Base-by-base conservation (phyloP, 2,797 vertebrate genomes). In the Periophthalmus magnuspinnatus region DNA sequence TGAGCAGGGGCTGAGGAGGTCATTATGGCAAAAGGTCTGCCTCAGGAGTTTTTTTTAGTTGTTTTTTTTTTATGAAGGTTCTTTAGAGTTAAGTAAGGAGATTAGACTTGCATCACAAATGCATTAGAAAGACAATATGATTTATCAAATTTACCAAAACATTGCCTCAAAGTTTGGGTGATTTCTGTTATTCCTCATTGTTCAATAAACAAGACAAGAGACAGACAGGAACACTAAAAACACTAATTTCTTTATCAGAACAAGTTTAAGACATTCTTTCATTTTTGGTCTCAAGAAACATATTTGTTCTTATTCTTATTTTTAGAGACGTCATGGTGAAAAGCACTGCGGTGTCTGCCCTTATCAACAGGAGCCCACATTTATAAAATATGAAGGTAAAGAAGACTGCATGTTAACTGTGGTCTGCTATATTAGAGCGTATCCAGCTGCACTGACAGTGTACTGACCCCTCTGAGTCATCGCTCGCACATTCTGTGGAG, bases 1-100 rank as follows among this genome's bases (percentile, higher is more conserved):
- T 92, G 93, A 94, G 93, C 87, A 82, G 86, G 78, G 82, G 87
- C 90, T 92, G 86, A 91, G 84, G 89, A 90, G 84, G 81, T 86
- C 77, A 69, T 69, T 70, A 81, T 47, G 67, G 75, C 74, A 74
- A 69, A 59, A 83, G 66, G 79, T 77, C 81, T 79, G 71, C 81
- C 59, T 17, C 5, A 67, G 71, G 78, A 75, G 72, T 33, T 13
- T 41, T 41, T n/a, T n/a, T n/a, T n/a, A n/a, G n/a, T n/a, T n/a
- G n/a, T n/a, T n/a, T n/a, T n/a, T n/a, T n/a, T n/a, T 41, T 0
- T 11, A 70, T 72, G 77, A 76, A 79, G 72, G 84, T 58, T 36
- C 33, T 17, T 22, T 55, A 14, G 28, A 55, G 3, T 22, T 21
- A 70, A 76, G 22, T 50, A 56, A 21, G 19, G 11, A 56, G 22